Evolutionary conservation across 2,797 vertebrate species (phyloP).

Genomic region (Tarsius wallacei): DNA sequence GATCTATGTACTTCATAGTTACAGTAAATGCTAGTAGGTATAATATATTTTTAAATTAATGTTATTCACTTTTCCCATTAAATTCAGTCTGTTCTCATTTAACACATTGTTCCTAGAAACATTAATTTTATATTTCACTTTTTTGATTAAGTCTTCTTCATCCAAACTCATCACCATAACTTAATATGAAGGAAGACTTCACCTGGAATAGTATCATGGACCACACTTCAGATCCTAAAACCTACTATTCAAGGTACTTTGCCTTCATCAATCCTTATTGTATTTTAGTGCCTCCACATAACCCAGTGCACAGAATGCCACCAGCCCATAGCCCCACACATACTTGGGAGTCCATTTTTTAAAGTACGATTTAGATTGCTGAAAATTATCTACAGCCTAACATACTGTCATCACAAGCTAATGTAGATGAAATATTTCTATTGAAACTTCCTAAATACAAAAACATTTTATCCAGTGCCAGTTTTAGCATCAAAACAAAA

Average conservation of each 20-base stretch:
- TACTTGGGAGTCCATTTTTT: background rate
- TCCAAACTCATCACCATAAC: background rate
- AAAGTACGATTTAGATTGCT: background rate
- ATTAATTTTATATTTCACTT: slow-evolving; percentile 24
- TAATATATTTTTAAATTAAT: slow-evolving; percentile 32
- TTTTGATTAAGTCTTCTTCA: background rate
- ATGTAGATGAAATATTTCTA: background rate
- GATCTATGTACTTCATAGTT: background rate
- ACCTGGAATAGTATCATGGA: background rate
- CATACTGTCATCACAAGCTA: background rate
- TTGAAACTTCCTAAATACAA: background rate
- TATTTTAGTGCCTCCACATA: slow-evolving; percentile 7
- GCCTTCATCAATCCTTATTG: background rate
- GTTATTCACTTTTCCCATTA: slow-evolving; percentile 7
- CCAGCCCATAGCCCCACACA: background rate
- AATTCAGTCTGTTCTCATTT: slow-evolving; percentile 37
- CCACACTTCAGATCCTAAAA: slow-evolving; percentile 35
- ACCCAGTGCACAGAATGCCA: background rate
- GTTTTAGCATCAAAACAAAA: slow-evolving; percentile 40
- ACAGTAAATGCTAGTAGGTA: background rate
- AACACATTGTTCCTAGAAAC: background rate
- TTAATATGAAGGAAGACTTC: slow-evolving; percentile 20
- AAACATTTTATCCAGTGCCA: background rate
- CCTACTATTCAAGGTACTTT: background rate
- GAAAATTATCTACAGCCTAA: background rate